Evolutionary conservation across 2,797 vertebrate genomes (phyloP), one percentile per base, ranked within the genome.

Genomic region (Sardinella longiceps): DNA sequence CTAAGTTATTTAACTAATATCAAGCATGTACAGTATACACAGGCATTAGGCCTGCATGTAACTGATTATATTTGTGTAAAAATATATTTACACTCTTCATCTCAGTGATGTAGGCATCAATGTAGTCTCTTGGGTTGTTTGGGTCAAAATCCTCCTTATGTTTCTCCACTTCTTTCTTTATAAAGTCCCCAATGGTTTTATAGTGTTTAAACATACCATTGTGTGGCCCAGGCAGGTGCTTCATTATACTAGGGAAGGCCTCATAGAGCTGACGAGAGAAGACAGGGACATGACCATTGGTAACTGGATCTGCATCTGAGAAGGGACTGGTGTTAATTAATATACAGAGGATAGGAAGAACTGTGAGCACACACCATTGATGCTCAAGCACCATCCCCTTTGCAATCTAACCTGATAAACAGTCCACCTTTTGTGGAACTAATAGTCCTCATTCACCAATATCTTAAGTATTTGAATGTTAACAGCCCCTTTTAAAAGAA

Each of bases 71-170:
- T 50, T 50, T 50, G 15, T 14, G 14, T 50, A 50, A 50, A 14
- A 50, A 39, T 30, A 74, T 74, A 74, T 60, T 0, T 87, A 97
- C 96, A 91, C 93, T 91, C 25, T 90, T 87, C 88, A 96, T 95
- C 93, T 96, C 95, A 3, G 92, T 84, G 23, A 97, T 93, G 92
- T 96, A 97, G 85, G 90, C 89, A 33, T 97, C 96, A 0, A 97
- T 95, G 30, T 97, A 93, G 46, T 96, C 95, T 0, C 86, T 88
- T 0, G 93, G 94, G 82, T 91, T 92, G 86, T 81, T 87, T 50
- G 94, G 93, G 56, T 97, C 95, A 85, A 96, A 86, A 0, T 94
- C 92, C 63, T 89, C 83, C 91, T 95, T 95, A 87, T 97, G 96
- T 81, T 92, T 88, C 23, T 91, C 84, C 0, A 96, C 51, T 25